phyloP scores from a whole-genome alignment of 1,140 invertebrate genomes.

The Heterodera carotae region DNA sequence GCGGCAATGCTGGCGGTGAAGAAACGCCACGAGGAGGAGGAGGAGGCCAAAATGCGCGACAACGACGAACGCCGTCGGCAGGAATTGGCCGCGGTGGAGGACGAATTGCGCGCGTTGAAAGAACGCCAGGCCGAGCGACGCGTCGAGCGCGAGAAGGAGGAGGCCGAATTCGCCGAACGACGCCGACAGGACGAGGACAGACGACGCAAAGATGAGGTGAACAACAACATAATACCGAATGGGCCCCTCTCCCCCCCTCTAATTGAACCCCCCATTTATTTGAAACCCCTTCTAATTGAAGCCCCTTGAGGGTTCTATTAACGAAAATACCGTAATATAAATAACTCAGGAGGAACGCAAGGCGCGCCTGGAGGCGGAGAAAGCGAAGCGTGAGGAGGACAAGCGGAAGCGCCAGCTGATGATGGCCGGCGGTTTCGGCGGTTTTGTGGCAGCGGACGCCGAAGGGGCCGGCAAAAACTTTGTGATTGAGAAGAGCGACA shows the following conservation, averaged over 20 bases:
- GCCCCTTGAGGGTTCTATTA: too few relatives aligned
- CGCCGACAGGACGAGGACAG: constrained; percentile 55
- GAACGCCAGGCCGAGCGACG: constrained; percentile 47
- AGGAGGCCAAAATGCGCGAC: constrained; percentile 50
- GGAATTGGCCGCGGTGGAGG: constrained; percentile 45
- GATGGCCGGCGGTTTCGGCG: constrained; percentile 47
- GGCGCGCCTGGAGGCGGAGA: constrained; percentile 54
- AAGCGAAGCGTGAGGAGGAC: constrained; percentile 54
- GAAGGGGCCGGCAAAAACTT: constrained; percentile 52
- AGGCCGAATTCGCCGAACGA: constrained; percentile 53
- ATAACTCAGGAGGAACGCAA: constrained; percentile 47
- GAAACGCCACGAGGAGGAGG: constrained; percentile 56
- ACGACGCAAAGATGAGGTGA: constrained; percentile 48
- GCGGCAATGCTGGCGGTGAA: constrained; percentile 53
- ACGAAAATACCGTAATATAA: too few relatives aligned
- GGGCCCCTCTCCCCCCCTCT: too few relatives aligned
- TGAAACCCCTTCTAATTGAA: too few relatives aligned
- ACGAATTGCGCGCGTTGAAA: constrained; percentile 47
- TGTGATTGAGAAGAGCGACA: constrained; percentile 67
- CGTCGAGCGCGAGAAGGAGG: constrained; percentile 50
- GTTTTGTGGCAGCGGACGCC: constrained; percentile 70
- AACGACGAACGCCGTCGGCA: constrained; percentile 45
- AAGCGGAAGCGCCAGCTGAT: constrained; percentile 55
- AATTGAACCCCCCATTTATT: too few relatives aligned
- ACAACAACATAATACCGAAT: too few relatives aligned